Conservation (phyloP, 2,113 vertebrate genomes). For the Sigmodon hispidus region DNA sequence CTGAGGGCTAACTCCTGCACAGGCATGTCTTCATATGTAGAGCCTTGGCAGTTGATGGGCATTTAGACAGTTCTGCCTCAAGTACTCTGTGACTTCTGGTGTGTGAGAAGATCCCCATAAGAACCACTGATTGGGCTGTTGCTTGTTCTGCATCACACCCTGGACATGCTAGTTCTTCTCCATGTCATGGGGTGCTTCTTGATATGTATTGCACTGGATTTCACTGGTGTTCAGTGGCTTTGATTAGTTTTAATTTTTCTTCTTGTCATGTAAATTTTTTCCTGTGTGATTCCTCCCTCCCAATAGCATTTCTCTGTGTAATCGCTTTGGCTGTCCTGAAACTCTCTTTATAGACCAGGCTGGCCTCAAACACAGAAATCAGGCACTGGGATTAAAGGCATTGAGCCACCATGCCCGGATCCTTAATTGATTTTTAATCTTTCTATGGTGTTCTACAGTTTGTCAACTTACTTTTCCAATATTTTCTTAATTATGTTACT, state of each 20-base stretch:
- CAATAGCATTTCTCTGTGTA: background rate
- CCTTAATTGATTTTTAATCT: background rate
- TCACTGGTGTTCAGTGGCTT: background rate
- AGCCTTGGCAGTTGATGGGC: background rate
- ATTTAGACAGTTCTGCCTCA: background rate
- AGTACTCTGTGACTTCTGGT: background rate
- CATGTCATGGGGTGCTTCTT: too few species aligned
- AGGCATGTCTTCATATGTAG: too few species aligned
- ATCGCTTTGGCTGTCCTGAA: background rate
- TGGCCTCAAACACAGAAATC: background rate
- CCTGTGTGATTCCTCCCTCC: background rate
- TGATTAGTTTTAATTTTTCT: background rate
- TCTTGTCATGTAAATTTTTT: background rate
- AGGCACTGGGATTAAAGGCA: background rate
- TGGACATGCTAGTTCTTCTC: background rate
- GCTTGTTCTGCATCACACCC: background rate
- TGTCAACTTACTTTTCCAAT: background rate
- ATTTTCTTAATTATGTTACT: background rate
- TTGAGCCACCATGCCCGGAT: background rate
- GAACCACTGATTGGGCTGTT: background rate
- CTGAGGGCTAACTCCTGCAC: background rate
- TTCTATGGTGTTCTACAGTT: slow-evolving; percentile 7
- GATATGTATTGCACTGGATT: background rate
- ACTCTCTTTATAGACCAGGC: background rate
- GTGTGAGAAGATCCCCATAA: background rate